Base-by-base conservation (phyloP, 2,797 vertebrate genomes). In the Tympanoctomys barrerae region DNA sequence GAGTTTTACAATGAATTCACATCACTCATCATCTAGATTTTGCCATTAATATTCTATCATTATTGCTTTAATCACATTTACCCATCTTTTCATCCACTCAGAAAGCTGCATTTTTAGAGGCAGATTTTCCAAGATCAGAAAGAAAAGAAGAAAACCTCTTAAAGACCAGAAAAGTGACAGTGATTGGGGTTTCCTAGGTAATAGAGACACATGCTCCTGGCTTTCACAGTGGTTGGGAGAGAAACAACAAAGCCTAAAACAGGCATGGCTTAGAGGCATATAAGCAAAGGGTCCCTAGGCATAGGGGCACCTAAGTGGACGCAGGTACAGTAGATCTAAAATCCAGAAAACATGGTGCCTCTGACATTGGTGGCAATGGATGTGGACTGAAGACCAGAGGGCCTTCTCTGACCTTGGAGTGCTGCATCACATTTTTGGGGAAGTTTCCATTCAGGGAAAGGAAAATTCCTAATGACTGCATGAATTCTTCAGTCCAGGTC, bases 1-100 rank as follows among this genome's bases (percentile, higher is more conserved):
- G 39, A 85, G 70, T 79, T 96, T 96, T 94, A 66, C 42, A 92
- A 52, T 91, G 80, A 92, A 92, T 89, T 91, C 31, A n/a, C 16
- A 75, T 94, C 89, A 73, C 19, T 68, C 18, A 89, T 59, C 46
- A 83, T 82, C 59, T 92, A 89, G 18, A 71, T 87, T 94, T 96
- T 95, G 52, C 77, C 52, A 24, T 80, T 90, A 95, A 64, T 49
- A 87, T 87, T 93, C 57, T 92, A 61, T 52, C 39, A 2, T 54
- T 33, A 46, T 92, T 87, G 64, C 18, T 94, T 96, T 90, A 75
- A 42, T 82, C 46, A 90, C 59, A 49, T 42, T 92, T 28, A 87
- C 22, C 28, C 26, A 92, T 75, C 42, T 54, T 92, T 87, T n/a
- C 57, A 31, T 91, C n/a, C 39, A 81, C n/a, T 91, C 9, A n/a